Conservation (phyloP, 2,888 invertebrate genomes). For the Cephus spinipes region DNA sequence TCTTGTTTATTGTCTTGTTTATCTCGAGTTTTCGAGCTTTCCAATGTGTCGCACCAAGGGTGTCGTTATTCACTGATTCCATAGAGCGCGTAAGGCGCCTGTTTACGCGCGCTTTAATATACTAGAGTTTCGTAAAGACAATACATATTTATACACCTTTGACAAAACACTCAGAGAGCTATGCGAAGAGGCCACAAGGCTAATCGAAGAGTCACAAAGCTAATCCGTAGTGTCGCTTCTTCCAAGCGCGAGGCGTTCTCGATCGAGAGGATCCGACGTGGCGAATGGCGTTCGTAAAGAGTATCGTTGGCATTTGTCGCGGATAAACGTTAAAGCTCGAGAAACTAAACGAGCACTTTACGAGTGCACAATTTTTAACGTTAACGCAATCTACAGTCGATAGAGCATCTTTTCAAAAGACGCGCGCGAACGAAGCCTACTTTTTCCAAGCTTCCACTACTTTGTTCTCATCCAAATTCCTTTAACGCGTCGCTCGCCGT, state of each 20-base stretch:
- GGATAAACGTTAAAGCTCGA: background rate
- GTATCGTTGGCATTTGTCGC: background rate
- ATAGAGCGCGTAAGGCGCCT: conserved; percentile 37
- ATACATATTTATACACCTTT: conserved; percentile 43
- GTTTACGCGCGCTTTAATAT: conserved; percentile 38
- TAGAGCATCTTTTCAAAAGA: too few species aligned
- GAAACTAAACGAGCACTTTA: background rate
- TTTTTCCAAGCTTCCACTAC: background rate
- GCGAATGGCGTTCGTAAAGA: background rate
- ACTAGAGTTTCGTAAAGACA: conserved; percentile 41
- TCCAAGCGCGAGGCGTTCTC: background rate
- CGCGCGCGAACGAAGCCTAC: background rate
- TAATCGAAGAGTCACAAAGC: background rate
- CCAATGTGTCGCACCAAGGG: conserved; percentile 8
- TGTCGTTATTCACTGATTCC: conserved; percentile 21
- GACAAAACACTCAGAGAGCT: conserved; percentile 21
- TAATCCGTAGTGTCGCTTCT: conserved; percentile 7
- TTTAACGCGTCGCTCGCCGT: background rate
- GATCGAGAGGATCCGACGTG: background rate
- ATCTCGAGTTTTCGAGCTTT: conserved; percentile 1
- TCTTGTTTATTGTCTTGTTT: conserved; percentile 3
- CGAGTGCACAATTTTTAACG: background rate
- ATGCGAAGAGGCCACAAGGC: background rate
- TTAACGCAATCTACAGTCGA: too few species aligned
- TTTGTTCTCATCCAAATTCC: too few species aligned